phyloP scores from a whole-genome alignment of 1,140 invertebrate genomes.

The Lepidurus apus region DNA sequence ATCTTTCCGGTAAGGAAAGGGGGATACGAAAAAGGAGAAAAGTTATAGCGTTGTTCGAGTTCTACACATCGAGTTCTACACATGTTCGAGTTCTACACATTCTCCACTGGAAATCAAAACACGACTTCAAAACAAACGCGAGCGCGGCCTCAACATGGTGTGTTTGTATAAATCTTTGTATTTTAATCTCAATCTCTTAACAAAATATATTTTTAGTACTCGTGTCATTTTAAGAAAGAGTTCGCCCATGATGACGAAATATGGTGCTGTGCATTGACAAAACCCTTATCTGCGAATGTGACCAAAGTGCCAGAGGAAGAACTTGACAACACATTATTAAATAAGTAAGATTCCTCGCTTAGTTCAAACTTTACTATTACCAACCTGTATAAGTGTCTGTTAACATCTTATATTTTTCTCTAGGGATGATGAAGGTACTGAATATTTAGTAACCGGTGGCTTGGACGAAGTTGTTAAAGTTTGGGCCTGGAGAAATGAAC shows the following conservation, averaged over 20 bases:
- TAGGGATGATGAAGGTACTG: constrained; percentile 52
- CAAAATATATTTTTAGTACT: constrained; percentile 59
- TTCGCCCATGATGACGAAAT: constrained; percentile 89
- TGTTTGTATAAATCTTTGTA: not conserved
- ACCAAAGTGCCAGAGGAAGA: no score
- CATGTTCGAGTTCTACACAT: no score
- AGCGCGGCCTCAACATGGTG: not conserved
- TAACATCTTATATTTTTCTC: no score
- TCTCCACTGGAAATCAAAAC: not conserved
- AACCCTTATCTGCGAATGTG: no score
- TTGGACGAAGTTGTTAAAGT: constrained; percentile 91
- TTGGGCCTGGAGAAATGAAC: constrained; percentile 72
- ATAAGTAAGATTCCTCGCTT: no score
- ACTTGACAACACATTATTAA: no score
- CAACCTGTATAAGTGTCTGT: no score
- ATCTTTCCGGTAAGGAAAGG: no score
- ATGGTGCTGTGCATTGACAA: constrained; percentile 82
- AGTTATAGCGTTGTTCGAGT: no score
- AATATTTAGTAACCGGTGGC: constrained; percentile 86
- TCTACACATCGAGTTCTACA: no score
- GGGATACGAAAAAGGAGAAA: no score
- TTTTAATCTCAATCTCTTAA: not conserved
- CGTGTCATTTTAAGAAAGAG: constrained; percentile 76
- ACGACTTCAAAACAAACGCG: not conserved
- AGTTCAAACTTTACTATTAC: no score